phyloP scores from a whole-genome alignment of 2,888 invertebrate species.

The Laspeyria flexula region DNA sequence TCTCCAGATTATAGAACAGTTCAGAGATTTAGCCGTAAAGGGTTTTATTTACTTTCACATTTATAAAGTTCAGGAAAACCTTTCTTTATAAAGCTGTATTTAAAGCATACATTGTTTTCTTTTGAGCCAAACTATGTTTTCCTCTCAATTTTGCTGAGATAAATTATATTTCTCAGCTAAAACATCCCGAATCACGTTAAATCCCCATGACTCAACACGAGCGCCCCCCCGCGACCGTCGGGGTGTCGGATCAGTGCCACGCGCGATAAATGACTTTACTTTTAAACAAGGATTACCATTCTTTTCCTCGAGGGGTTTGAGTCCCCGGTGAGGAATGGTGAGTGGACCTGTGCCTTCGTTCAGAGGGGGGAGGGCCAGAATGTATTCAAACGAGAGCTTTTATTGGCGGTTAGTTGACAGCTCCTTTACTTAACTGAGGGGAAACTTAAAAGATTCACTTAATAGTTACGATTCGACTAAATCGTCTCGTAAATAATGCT shows the following conservation, averaged over 20 bases:
- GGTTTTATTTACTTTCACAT: no score
- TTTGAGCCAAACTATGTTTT: no score
- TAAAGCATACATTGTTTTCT: no score
- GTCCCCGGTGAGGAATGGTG: constrained; percentile 32
- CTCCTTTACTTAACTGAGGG: constrained; percentile 18
- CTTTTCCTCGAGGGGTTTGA: constrained; percentile 27
- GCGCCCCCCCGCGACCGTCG: constrained; percentile 5
- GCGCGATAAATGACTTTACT: constrained; percentile 67
- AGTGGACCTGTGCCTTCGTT: constrained; percentile 3
- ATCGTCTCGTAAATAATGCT: constrained; percentile 12
- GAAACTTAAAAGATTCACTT: constrained; percentile 9
- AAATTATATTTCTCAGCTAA: background rate
- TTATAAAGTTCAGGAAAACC: no score
- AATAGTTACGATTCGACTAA: background rate
- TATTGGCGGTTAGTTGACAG: constrained; percentile 34
- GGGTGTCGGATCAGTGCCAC: constrained; percentile 21
- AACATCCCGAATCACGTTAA: constrained; percentile 13
- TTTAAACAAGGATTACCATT: constrained; percentile 64
- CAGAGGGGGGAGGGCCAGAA: background rate
- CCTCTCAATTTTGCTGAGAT: no score
- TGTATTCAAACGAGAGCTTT: constrained; percentile 34
- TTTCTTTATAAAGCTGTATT: no score
- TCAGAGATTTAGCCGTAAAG: no score
- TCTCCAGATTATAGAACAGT: no score
- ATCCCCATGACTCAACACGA: constrained; percentile 12